Evolutionary conservation across 1,140 invertebrate species (phyloP), one percentile per base, ranked within the genome.

Genomic region (Brachionus koreanus): DNA sequence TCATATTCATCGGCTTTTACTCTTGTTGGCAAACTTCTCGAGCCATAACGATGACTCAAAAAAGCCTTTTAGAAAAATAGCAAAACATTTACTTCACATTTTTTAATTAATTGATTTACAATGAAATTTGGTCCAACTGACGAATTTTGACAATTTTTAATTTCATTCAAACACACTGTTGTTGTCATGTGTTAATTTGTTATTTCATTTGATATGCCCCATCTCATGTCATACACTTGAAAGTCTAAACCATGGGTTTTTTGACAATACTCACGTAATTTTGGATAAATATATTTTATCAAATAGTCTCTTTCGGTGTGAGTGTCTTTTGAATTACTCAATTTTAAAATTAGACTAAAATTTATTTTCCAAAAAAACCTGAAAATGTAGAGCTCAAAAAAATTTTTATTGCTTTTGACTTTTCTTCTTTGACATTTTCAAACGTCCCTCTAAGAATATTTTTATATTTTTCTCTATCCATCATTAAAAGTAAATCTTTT

Each of bases 21-120:
- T 65, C 35, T 35, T n/a, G 77, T 23, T 65, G 49, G 92, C 83
- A 83, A 91, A 89, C 13, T 92, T 93, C 83, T 92, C 89, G 92
- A 97, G 9, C 77, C 77, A 69, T 82, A 82, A n/a, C 77, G 77
- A 49, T 82, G 57, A 16, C 83, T 63, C 16, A 83, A 33, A 65
- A 77, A 77, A 29, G 29, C 63, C 82, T 83, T 33, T 25, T 67
- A 13, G 5, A 63, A n/a, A 42, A 35, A 49, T 23, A 57, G n/a
- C n/a, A n/a, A n/a, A n/a, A n/a, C n/a, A n/a, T n/a, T n/a, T n/a
- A n/a, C n/a, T n/a, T n/a, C n/a, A n/a, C n/a, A n/a, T n/a, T 77
- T 35, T 39, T 19, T 25, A 29, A 23, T 29, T 29, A 29, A 23
- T 61, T 61, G 4, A 1, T 61, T 35, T 79, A 77, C 72, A 12